Percentiles rank a stretch among this genome's conserved stretches.
phyloP scores from a whole-genome alignment of 1,140 invertebrate species.

The Uloborus diversus region DNA sequence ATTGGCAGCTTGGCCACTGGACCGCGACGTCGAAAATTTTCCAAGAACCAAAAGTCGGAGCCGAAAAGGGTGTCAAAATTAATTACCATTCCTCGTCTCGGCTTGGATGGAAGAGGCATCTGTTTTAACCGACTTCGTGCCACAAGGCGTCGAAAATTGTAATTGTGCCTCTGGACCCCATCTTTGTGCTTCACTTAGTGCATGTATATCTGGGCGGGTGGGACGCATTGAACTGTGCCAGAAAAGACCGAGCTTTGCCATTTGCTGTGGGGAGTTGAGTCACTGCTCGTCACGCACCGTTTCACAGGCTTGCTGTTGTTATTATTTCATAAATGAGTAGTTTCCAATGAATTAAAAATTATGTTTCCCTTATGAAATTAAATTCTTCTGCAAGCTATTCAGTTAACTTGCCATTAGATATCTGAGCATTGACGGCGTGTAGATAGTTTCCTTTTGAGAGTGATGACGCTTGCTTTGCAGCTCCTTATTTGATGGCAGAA shows the following conservation, averaged over 20 bases:
- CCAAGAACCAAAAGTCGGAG: neutral
- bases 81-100: neutral
- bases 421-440: too few species aligned
- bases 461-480: too few species aligned
- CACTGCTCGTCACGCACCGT: neutral
- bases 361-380: too few species aligned
- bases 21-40: neutral
- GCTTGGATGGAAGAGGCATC: conserved; percentile 1
- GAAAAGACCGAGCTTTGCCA: neutral
- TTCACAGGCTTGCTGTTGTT: too few species aligned
- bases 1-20: neutral
- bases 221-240: conserved; percentile 5
- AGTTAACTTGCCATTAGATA: too few species aligned
- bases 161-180: neutral
- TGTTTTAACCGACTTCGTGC: conserved; percentile 39
- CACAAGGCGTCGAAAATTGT: conserved; percentile 40
- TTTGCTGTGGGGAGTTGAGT: neutral
- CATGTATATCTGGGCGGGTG: neutral
- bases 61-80: conserved; percentile 15
- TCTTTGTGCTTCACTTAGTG: neutral
- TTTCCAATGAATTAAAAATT: too few species aligned
- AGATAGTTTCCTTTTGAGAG: too few species aligned
- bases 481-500: too few species aligned
- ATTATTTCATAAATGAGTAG: too few species aligned
- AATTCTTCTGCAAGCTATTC: too few species aligned